Evolutionary conservation across 2,113 vertebrate species (phyloP).

Genomic region (Salminus brasiliensis): DNA sequence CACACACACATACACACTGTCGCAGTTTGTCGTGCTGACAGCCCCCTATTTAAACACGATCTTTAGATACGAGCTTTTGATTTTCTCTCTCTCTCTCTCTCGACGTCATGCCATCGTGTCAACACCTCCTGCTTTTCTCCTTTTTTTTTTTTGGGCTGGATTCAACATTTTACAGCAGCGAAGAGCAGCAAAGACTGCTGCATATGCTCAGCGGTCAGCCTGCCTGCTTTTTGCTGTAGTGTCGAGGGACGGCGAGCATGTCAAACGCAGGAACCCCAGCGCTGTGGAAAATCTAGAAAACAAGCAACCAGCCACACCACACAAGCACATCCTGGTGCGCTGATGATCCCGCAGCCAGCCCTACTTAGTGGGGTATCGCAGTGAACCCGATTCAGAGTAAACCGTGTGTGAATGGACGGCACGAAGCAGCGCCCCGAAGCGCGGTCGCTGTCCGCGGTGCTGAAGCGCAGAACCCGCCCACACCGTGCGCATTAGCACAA

Average conservation of each 20-base stretch:
- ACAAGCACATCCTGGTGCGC: no score
- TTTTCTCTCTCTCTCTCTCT: constrained; percentile 44
- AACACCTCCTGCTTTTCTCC: not conserved
- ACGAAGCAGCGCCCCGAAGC: not conserved
- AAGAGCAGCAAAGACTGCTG: not conserved
- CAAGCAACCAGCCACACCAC: not conserved
- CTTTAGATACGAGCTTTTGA: constrained; percentile 18
- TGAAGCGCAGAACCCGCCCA: constrained; percentile 75
- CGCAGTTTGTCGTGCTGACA: constrained; percentile 69
- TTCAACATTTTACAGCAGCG: not conserved
- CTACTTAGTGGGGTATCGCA: no score
- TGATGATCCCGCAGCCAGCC: no score
- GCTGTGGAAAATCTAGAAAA: constrained; percentile 38
- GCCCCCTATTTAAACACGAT: not conserved
- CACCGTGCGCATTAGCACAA: constrained; percentile 63
- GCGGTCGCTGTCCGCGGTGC: constrained; percentile 69
- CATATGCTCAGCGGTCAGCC: no score
- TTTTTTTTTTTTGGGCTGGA: not conserved
- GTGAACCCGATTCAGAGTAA: not conserved
- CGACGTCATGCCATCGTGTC: constrained; percentile 43
- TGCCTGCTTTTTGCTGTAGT: no score
- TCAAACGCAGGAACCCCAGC: constrained; percentile 12
- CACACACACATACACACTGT: constrained; percentile 52
- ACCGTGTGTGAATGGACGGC: not conserved
- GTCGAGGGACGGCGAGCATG: no score